Base-by-base conservation (phyloP, 1,140 invertebrate genomes). In the Orussus abietinus region DNA sequence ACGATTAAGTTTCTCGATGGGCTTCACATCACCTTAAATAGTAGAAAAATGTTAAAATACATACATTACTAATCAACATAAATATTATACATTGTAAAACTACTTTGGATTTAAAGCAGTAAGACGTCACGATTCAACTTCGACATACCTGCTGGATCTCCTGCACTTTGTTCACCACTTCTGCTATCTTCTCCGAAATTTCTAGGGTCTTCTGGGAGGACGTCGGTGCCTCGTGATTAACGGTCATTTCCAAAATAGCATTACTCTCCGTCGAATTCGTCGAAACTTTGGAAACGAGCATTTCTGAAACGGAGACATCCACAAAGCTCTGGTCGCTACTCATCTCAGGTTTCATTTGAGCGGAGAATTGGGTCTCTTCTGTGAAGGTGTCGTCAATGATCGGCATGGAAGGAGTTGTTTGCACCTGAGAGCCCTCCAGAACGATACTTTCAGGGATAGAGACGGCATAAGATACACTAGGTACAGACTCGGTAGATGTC, bases 341-440 rank as follows among this genome's bases (percentile, higher is more conserved):
- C 2, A 52, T 42, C 1, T 53, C 10, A 4, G 43, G 30, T 45
- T 58, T 49, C 7, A 52, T 44, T 4, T 51, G 40, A 15, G 55
- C 42, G 5, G 26, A 33, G n/a, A 58, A 64, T 32, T 54, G 51
- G 1, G 47, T 37, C 30, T 47, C 49, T 20, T 67, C 66, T 2
- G 32, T n/a, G 12, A 51, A 71, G 12, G 45, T 41, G 19, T 74
- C 69, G 30, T 74, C 70, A 29, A 74, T 71, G 26, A 72, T 68
- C 10, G 69, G 66, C 70, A 74, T 71, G 4, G 69, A 74, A 2
- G 68, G 66, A 12, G 68, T 69, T 3, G 61, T 62, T 44, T 70
- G 68, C 12, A 59, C 53, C 42, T 53, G 64, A 1, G 53, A 22
- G 11, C 19, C 43, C 42, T 67, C 54, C 4, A 66, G 4, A 2